Conservation (phyloP, 2,113 vertebrate species). For the Cavia aperea region DNA sequence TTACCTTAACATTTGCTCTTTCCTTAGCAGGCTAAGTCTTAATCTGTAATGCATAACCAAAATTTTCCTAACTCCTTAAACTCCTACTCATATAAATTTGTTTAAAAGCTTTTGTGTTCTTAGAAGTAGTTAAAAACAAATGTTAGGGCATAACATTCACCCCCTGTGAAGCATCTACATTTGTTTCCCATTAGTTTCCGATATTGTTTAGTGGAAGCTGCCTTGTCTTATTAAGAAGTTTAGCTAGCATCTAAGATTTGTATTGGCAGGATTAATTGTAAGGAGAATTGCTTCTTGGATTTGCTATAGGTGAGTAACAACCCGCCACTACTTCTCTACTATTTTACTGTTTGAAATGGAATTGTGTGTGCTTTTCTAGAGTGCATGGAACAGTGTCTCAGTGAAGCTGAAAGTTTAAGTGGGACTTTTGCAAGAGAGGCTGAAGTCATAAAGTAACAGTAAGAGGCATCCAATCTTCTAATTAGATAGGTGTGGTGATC, state of each 20-base stretch:
- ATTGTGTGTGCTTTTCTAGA: not conserved
- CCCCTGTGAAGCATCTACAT: not conserved
- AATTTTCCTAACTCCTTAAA: slow-evolving; percentile 1
- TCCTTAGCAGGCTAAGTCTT: not conserved
- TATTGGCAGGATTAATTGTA: slow-evolving; percentile 58
- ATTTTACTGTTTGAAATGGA: slow-evolving; percentile 26
- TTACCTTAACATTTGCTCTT: slow-evolving; percentile 22
- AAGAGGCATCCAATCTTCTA: slow-evolving; percentile 18
- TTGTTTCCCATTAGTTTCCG: not conserved
- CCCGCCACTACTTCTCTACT: not conserved
- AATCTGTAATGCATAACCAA: slow-evolving; percentile 11
- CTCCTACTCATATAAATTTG: slow-evolving; percentile 11
- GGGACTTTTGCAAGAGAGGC: slow-evolving; percentile 11
- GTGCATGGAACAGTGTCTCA: slow-evolving; percentile 25
- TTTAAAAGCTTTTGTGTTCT: not conserved
- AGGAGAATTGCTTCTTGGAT: slow-evolving; percentile 43
- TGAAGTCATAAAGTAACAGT: not conserved
- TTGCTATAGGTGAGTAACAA: slow-evolving; percentile 9
- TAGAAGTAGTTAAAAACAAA: slow-evolving; percentile 46
- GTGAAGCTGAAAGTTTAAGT: slow-evolving; percentile 30
- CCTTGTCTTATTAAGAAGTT: slow-evolving; percentile 43
- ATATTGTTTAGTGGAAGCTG: slow-evolving; percentile 18
- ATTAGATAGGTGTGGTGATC: slow-evolving; percentile 30
- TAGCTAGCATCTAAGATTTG: slow-evolving; percentile 32
- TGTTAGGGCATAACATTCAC: slow-evolving; percentile 4